These are phyloP conservation scores for Chouioia cunea DNA, from an alignment of 2,888 invertebrate genomes.

Conservation along the genomic window DNA sequence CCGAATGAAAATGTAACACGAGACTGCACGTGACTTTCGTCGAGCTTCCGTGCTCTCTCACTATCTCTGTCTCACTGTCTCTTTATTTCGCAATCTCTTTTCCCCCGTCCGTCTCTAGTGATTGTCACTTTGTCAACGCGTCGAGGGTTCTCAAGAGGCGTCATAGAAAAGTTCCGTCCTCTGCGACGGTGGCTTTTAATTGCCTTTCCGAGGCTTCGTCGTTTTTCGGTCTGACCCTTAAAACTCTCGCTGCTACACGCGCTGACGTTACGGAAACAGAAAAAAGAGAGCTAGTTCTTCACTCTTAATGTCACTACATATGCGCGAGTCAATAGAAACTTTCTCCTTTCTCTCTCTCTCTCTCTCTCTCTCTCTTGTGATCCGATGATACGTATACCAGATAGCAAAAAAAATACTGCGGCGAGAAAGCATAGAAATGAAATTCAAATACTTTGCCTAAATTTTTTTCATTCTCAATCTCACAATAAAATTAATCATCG, in stretches of 20 bases:
- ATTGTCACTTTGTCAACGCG: slow-evolving; percentile 67
- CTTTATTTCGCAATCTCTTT: slow-evolving; percentile 52
- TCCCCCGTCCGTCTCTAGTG: slow-evolving; percentile 52
- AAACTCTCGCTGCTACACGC: background rate
- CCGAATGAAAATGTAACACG: slow-evolving; percentile 69
- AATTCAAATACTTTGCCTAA: no score
- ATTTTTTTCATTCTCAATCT: slow-evolving; percentile 18
- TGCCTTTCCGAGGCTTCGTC: slow-evolving; percentile 45
- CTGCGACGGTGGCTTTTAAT: slow-evolving; percentile 44
- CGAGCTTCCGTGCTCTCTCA: slow-evolving; percentile 47
- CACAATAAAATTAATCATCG: slow-evolving; percentile 12
- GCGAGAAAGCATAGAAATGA: slow-evolving; percentile 19
- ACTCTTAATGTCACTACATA: no score
- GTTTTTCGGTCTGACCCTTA: slow-evolving; percentile 37
- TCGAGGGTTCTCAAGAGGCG: slow-evolving; percentile 52
- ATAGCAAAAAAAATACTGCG: no score
- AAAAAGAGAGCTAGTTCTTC: background rate
- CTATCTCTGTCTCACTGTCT: slow-evolving; percentile 24
- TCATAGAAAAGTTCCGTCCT: slow-evolving; percentile 48
- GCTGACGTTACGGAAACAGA: no score
- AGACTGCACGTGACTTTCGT: slow-evolving; percentile 66
- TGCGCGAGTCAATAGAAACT: background rate
- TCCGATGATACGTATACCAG: background rate
- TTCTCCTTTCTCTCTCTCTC: background rate
- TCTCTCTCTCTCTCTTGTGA: background rate